Base-by-base conservation (phyloP, 2,888 invertebrate species). In the Cactoblastis cactorum region DNA sequence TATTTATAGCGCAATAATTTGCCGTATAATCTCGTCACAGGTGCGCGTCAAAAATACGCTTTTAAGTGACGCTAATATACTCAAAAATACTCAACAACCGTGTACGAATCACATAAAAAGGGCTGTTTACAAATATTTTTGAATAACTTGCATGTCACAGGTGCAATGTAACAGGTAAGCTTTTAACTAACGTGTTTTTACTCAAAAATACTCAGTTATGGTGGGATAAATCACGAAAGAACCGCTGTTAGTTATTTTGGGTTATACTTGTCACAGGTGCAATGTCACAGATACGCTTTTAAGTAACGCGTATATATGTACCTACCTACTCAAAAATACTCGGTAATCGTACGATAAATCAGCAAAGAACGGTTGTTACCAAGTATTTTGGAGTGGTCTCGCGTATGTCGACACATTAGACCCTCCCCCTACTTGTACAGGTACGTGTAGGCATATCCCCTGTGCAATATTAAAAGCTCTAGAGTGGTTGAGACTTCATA, bases 401-500 rank as follows among this genome's bases (percentile, higher is more conserved):
- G 59, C 63, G 64, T 75, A 74, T 70, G 71, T 69, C 68, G 54
- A 57, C 67, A 69, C 73, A 78, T 80, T 78, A 77, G 65, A 66
- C 72, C 69, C 63, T 67, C 73, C 70, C 69, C 58, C 59, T 58
- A 24, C 12, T 46, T 17, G 39, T 39, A 22, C 22, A 34, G 46
- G 46, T 35, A 46, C 14, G 35, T 18, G 45, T 45, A 17, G 28
- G 37, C 83, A 83, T 80, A 82, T 76, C 80, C 80, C 81, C 72
- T 67, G 65, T 74, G 75, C 74, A 71, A 78, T 83, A 83, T 83
- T 82, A 81, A 82, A 81, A 80, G 69, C 77, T 77, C 64, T 72
- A 65, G 63, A 76, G 71, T 77, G 71, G 65, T 68, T 61, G 71
- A 58, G 71, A 80, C 71, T 76, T 77, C 76, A 80, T 80, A 80